A percentile compares a stretch with the other conserved stretches of the same genome.
Evolutionary conservation across 35 echinoderm and acorn worm species (phyloP).

Genomic region (Apostichopus japonicus): DNA sequence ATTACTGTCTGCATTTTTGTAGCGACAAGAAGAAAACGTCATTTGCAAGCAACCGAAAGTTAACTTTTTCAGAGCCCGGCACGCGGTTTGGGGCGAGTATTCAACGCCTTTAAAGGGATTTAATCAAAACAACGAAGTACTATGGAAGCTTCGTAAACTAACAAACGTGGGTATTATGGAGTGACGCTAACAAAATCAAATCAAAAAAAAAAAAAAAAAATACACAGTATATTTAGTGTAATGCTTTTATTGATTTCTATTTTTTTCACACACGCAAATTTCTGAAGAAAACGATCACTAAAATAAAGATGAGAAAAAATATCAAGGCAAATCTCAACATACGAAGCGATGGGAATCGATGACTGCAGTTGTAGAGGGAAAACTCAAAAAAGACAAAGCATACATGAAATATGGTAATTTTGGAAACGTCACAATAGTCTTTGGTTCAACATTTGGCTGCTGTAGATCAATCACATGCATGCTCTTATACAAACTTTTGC

Average conservation of each 20-base stretch:
- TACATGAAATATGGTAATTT: neutral
- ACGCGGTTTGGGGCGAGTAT: too few species aligned
- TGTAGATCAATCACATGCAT: too few species aligned
- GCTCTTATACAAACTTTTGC: too few species aligned
- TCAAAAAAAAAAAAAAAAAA: neutral
- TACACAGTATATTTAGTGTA: conserved; percentile 3
- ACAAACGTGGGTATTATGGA: too few species aligned
- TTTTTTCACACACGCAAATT: conserved; percentile 34
- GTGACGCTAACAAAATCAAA: too few species aligned
- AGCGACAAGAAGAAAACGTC: neutral
- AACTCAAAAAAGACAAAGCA: neutral
- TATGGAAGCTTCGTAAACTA: too few species aligned
- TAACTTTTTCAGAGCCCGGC: too few species aligned
- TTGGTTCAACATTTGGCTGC: neutral
- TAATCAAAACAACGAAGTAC: neutral
- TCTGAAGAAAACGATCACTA: conserved; percentile 27
- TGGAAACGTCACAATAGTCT: neutral
- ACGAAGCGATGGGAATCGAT: neutral
- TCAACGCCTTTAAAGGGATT: neutral
- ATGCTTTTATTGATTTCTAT: conserved; percentile 30
- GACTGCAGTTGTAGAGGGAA: neutral
- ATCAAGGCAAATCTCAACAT: conserved; percentile 25
- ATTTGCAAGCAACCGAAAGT: too few species aligned
- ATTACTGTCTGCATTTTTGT: too few species aligned
- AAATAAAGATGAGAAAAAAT: neutral